phyloP scores from a whole-genome alignment of 2,888 invertebrate species.

The Hipparchia sbordonii region DNA sequence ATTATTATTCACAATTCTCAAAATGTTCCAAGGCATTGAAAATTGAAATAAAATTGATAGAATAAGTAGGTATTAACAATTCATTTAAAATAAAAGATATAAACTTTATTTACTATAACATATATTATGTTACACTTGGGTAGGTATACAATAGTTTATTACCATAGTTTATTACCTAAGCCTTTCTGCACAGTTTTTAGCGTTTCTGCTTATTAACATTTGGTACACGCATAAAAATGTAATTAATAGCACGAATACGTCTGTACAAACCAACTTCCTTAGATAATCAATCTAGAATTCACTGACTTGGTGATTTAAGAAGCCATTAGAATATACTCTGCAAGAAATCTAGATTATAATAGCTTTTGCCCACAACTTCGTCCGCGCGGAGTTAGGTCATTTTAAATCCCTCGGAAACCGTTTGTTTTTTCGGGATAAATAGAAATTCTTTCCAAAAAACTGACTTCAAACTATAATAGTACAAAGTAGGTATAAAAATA shows the following conservation, averaged over 20 bases:
- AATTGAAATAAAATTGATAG: not conserved
- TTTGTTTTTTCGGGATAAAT: too few species aligned
- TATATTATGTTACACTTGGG: conserved; percentile 4
- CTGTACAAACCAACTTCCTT: conserved; percentile 32
- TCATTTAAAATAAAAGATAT: not conserved
- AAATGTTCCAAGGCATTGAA: too few species aligned
- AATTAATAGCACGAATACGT: conserved; percentile 19
- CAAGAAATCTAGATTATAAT: too few species aligned
- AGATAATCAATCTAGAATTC: conserved; percentile 19
- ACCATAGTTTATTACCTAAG: conserved; percentile 17
- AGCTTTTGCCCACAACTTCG: too few species aligned
- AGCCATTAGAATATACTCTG: not conserved
- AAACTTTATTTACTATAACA: not conserved
- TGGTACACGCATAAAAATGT: conserved; percentile 17
- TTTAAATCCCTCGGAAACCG: too few species aligned
- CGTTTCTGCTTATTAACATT: conserved; percentile 20
- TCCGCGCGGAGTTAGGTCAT: too few species aligned
- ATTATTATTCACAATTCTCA: too few species aligned
- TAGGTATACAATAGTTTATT: not conserved
- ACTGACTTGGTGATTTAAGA: not conserved
- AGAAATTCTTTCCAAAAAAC: too few species aligned
- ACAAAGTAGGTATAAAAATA: too few species aligned
- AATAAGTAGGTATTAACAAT: not conserved
- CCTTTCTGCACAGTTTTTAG: conserved; percentile 5
- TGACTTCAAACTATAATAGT: too few species aligned